phyloP scores from a whole-genome alignment of 2,113 vertebrate genomes.

The Anguilla japonica region DNA sequence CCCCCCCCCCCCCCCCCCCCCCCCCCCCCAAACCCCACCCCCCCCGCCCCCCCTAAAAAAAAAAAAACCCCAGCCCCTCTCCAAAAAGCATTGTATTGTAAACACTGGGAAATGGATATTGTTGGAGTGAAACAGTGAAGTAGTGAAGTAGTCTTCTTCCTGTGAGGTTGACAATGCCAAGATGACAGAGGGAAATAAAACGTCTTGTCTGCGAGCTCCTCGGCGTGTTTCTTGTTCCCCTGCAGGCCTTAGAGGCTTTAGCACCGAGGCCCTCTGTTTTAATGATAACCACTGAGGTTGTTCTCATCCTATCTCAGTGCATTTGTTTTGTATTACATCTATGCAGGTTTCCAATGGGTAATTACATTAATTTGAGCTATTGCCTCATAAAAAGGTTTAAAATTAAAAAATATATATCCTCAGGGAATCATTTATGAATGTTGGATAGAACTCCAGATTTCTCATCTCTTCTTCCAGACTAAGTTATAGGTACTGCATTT shows the following conservation, averaged over 20 bases:
- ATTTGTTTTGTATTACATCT: not conserved
- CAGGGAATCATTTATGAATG: not conserved
- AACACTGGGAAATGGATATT: slow-evolving; percentile 10
- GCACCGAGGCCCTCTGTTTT: not conserved
- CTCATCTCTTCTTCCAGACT: not conserved
- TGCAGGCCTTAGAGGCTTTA: not conserved
- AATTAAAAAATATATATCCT: too few relatives aligned
- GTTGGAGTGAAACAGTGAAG: slow-evolving; percentile 15
- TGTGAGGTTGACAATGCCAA: slow-evolving; percentile 9
- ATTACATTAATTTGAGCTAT: not conserved
- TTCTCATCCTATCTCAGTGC: not conserved
- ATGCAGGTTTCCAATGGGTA: not conserved
- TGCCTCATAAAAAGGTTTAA: not conserved
- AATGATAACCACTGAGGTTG: not conserved
- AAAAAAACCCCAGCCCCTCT: too few relatives aligned
- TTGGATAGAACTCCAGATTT: not conserved
- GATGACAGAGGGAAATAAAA: not conserved
- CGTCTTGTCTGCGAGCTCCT: not conserved
- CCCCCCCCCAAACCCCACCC: too few relatives aligned
- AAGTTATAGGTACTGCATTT: not conserved
- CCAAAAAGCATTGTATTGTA: slow-evolving; percentile 1
- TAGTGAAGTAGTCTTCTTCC: not conserved
- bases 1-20: too few relatives aligned
- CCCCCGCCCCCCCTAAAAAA: too few relatives aligned
- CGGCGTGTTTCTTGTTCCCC: not conserved